These are phyloP conservation scores for Drosophila navojoa DNA, from an alignment of 1,140 invertebrate genomes.

Conservation along the genomic window DNA sequence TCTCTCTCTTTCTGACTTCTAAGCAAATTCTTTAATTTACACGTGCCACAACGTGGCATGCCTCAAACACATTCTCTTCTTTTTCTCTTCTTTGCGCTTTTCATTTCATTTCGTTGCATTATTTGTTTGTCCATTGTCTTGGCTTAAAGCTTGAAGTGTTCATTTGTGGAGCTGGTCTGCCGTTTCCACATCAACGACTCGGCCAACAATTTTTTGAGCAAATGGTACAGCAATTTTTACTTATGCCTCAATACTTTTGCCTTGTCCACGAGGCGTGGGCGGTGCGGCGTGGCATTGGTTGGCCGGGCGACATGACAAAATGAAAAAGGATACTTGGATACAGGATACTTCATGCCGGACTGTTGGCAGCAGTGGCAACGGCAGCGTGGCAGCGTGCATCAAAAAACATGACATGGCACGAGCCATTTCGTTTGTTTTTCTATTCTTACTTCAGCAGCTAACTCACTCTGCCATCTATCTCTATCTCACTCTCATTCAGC, in stretches of 20 bases:
- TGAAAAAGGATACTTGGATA: conserved; percentile 36
- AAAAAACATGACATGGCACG: conserved; percentile 80
- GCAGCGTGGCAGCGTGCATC: conserved; percentile 57
- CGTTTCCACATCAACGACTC: conserved; percentile 42
- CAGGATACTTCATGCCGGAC: conserved; percentile 45
- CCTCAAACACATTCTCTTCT: conserved; percentile 15
- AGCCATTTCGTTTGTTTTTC: conserved; percentile 78
- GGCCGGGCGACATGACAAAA: conserved; percentile 57
- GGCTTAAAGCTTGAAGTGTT: conserved; percentile 54
- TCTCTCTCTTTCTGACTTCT: too few relatives aligned
- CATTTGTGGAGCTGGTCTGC: conserved; percentile 13
- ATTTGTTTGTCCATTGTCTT: conserved; percentile 62
- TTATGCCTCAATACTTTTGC: conserved; percentile 79
- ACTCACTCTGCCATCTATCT: conserved; percentile 12
- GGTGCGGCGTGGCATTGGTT: neutral
- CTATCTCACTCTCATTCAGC: neutral
- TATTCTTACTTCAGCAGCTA: conserved; percentile 60
- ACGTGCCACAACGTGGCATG: conserved; percentile 7
- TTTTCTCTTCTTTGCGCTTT: conserved; percentile 29
- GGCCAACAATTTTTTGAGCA: conserved; percentile 54
- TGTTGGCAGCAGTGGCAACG: conserved; percentile 20
- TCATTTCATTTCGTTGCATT: conserved; percentile 30
- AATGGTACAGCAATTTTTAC: conserved; percentile 78
- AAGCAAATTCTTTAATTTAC: conserved; percentile 1
- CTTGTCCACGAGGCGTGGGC: conserved; percentile 51